Conservation (phyloP, 2,888 invertebrate species). For the Nomada flava region DNA sequence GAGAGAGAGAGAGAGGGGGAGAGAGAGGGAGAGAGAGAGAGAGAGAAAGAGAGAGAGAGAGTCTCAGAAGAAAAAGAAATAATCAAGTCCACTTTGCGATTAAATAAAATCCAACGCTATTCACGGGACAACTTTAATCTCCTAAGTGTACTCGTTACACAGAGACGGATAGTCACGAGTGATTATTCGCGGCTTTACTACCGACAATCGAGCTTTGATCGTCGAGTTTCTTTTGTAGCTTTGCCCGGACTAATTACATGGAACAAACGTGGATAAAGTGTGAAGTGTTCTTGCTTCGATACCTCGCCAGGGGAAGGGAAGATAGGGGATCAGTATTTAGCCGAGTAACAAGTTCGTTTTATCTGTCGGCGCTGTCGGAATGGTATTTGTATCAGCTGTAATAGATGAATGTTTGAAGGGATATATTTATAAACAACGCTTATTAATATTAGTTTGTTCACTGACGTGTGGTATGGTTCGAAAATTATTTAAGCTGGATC, state of each 20-base stretch:
- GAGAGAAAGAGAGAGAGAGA: neutral
- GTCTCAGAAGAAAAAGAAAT: neutral
- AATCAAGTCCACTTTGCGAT: neutral
- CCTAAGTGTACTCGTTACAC: neutral
- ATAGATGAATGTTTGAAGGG: too few relatives aligned
- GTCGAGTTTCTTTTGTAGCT: neutral
- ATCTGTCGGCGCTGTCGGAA: too few relatives aligned
- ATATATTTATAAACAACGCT: too few relatives aligned
- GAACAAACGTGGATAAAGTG: neutral
- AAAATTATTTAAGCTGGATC: too few relatives aligned
- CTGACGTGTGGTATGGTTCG: too few relatives aligned
- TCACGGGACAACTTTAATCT: neutral
- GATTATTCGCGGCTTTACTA: constrained; percentile 4
- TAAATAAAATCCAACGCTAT: neutral
- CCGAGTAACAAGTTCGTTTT: too few relatives aligned
- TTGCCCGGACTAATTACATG: neutral
- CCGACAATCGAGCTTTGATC: constrained; percentile 4
- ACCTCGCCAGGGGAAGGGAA: neutral
- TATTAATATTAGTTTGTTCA: too few relatives aligned
- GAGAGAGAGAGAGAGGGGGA: neutral
- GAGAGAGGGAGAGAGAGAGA: neutral
- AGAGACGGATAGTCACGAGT: neutral
- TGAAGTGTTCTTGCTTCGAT: neutral
- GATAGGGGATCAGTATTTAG: too few relatives aligned
- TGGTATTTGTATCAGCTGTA: too few relatives aligned